A percentile compares a stretch with the other conserved stretches of the same genome.
Evolutionary conservation across 2,113 vertebrate species (phyloP).

Genomic region (Anolis carolinensis): DNA sequence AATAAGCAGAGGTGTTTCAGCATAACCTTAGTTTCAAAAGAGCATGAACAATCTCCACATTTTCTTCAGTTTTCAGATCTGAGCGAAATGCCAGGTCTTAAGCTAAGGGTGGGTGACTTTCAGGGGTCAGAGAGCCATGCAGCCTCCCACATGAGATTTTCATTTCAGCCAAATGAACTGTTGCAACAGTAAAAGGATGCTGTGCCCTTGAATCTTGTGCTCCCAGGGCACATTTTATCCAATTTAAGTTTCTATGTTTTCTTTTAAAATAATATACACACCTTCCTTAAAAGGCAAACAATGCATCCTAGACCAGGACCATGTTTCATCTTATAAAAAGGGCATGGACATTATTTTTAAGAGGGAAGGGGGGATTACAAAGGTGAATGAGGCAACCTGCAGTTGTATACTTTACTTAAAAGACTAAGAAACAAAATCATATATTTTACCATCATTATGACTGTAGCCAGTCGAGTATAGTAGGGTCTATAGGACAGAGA

Average conservation of each 20-base stretch:
- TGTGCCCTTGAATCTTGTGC: background rate
- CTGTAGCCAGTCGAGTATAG: background rate
- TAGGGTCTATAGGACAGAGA: background rate
- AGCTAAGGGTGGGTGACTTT: background rate
- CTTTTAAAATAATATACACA: background rate
- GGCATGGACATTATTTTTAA: background rate
- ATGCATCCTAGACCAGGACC: background rate
- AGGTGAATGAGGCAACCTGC: too few species aligned
- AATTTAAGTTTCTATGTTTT: background rate
- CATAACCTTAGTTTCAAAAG: too few species aligned
- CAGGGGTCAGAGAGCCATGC: background rate
- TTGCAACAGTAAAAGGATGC: background rate
- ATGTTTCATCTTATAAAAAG: background rate
- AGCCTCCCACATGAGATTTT: too few species aligned
- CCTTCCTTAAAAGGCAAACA: background rate
- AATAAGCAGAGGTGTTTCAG: background rate
- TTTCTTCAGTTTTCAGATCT: background rate
- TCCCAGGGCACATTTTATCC: background rate
- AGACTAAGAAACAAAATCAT: background rate
- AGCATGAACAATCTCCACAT: background rate
- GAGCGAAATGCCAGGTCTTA: background rate
- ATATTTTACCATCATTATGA: background rate
- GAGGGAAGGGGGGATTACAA: too few species aligned
- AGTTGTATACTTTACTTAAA: background rate
- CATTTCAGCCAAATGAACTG: background rate